phyloP scores from a whole-genome alignment of 2,888 invertebrate genomes.

The Calameuta pallipes region DNA sequence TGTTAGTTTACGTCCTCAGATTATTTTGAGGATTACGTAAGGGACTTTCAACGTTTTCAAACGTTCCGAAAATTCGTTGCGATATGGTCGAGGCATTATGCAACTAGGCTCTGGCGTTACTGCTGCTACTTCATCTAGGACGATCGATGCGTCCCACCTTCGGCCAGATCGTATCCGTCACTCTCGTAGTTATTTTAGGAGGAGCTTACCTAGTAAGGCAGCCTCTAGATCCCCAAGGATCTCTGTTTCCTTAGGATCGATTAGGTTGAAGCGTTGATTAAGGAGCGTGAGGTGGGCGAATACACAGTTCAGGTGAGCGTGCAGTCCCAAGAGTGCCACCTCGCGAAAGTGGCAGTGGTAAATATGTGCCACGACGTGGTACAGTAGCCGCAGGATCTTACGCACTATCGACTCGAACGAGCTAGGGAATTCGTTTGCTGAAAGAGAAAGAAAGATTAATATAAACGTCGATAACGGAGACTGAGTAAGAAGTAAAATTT shows the following conservation, averaged over 20 bases:
- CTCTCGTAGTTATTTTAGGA: background rate
- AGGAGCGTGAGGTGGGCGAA: constrained; percentile 94
- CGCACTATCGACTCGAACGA: constrained; percentile 95
- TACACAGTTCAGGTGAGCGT: constrained; percentile 96
- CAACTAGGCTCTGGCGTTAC: background rate
- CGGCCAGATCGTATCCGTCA: background rate
- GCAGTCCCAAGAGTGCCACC: constrained; percentile 91
- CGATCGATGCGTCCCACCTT: background rate
- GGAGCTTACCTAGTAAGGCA: constrained; percentile 71
- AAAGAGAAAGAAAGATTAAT: constrained; percentile 41
- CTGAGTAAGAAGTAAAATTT: background rate
- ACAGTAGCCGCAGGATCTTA: constrained; percentile 95
- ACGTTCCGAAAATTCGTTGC: background rate
- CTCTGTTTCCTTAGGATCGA: constrained; percentile 96
- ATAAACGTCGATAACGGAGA: background rate
- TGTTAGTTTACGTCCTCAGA: background rate
- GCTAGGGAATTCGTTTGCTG: constrained; percentile 93
- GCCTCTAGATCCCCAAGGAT: constrained; percentile 91
- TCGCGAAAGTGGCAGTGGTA: constrained; percentile 98
- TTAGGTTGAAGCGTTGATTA: constrained; percentile 87
- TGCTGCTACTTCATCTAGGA: background rate
- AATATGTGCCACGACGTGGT: constrained; percentile 98
- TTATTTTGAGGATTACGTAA: background rate
- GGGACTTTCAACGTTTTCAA: background rate
- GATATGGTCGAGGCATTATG: background rate